Conservation (phyloP, 1,140 invertebrate genomes). For the Mercenaria mercenaria region DNA sequence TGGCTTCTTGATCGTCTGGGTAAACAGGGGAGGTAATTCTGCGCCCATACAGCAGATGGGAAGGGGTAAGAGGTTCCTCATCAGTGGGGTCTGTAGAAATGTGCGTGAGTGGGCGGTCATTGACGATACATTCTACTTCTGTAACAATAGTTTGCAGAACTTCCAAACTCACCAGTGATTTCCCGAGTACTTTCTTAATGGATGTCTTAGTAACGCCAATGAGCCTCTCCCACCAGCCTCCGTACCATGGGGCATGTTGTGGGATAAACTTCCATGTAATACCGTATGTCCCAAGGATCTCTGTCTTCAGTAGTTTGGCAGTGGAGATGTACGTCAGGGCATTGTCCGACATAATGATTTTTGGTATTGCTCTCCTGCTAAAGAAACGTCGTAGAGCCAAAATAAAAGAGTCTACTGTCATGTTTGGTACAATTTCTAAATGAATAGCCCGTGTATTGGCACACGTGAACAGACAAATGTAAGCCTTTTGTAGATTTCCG, state of each 20-base stretch:
- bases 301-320: neutral
- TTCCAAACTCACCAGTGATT: neutral
- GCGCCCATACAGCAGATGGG: neutral
- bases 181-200: neutral
- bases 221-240: neutral
- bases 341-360: no score
- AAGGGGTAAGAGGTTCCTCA: neutral
- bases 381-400: no score
- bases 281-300: neutral
- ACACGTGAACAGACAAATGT: constrained; percentile 59
- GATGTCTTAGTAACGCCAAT: neutral
- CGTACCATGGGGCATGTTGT: neutral
- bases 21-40: neutral
- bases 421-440: constrained; percentile 51
- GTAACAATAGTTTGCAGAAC: neutral
- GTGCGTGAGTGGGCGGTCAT: neutral
- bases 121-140: neutral
- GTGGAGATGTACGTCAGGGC: neutral
- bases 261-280: constrained; percentile 6
- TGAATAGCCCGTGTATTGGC: constrained; percentile 42
- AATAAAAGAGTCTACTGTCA: constrained; percentile 52
- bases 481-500: neutral
- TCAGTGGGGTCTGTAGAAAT: neutral
- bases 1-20: neutral
- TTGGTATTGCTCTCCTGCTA: no score